Evolutionary conservation across 2,113 vertebrate genomes (phyloP).

Genomic region (Crotalus tigris): DNA sequence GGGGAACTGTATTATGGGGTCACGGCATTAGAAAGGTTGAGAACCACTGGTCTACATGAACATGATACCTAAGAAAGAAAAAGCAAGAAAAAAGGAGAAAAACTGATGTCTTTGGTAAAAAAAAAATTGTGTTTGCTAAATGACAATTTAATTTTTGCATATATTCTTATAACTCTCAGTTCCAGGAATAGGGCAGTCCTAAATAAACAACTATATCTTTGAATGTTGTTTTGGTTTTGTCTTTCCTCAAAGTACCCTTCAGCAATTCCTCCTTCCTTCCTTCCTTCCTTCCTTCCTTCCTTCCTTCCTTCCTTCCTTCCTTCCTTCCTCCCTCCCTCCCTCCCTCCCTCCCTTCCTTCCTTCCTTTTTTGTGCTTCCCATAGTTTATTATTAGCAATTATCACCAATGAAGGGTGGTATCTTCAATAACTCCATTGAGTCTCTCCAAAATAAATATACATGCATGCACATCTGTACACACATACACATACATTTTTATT

Average conservation of each 20-base stretch:
- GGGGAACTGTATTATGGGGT: too few relatives aligned
- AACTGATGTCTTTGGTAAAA: not conserved
- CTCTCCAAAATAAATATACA: not conserved
- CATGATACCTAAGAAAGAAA: not conserved
- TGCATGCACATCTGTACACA: not conserved
- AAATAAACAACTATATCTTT: conserved; percentile 1
- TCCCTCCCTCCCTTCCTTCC: not conserved
- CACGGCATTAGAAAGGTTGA: too few relatives aligned
- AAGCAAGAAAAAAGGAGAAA: not conserved
- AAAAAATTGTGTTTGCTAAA: conserved; percentile 22
- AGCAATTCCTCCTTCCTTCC: not conserved
- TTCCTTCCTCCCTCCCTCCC: not conserved
- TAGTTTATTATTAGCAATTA: not conserved
- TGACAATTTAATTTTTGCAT: conserved; percentile 6
- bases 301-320: not conserved
- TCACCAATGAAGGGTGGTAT: not conserved
- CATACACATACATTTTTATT: not conserved
- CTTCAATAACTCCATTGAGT: not conserved
- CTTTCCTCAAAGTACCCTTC: not conserved
- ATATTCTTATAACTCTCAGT: conserved; percentile 11
- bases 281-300: too few relatives aligned
- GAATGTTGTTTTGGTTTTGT: not conserved
- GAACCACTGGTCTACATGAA: not conserved
- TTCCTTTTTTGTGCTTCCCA: not conserved
- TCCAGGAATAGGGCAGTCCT: not conserved